phyloP scores from a whole-genome alignment of 2,888 invertebrate genomes.

The Caenorhabditis afra region DNA sequence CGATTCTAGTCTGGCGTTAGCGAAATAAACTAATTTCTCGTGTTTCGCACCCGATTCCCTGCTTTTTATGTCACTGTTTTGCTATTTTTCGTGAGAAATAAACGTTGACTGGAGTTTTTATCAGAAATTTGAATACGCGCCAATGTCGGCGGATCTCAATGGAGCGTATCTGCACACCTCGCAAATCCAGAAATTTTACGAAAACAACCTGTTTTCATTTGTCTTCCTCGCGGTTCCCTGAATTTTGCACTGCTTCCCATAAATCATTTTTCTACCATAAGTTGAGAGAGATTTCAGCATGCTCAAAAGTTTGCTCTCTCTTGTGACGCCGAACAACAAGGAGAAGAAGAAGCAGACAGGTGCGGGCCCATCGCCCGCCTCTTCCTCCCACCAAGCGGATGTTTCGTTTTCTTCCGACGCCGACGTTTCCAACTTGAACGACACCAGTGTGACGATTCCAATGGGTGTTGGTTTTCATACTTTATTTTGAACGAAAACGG shows the following conservation, averaged over 20 bases:
- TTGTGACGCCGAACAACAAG: slow-evolving; percentile 34
- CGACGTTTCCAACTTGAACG: slow-evolving; percentile 30
- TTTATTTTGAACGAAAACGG: background rate
- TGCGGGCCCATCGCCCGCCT: background rate
- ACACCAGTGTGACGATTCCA: slow-evolving; percentile 26
- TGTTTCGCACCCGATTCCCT: slow-evolving; percentile 12
- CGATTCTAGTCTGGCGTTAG: slow-evolving; percentile 46
- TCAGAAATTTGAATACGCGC: background rate
- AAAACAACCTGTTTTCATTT: background rate
- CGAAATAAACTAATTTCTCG: slow-evolving; percentile 43
- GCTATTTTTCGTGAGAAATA: slow-evolving; percentile 6
- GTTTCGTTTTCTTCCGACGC: slow-evolving; percentile 32
- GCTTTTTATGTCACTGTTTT: background rate
- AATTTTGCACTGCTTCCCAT: background rate
- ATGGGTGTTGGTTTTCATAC: slow-evolving; percentile 19
- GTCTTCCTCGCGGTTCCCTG: background rate
- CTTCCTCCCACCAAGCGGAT: slow-evolving; percentile 8
- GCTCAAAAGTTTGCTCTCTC: slow-evolving; percentile 50
- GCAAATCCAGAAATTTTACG: background rate
- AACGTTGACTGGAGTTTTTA: slow-evolving; percentile 32
- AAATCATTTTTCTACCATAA: no score
- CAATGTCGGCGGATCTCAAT: background rate
- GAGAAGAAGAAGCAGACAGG: slow-evolving; percentile 32
- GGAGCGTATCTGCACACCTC: slow-evolving; percentile 2
- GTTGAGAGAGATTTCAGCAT: slow-evolving; percentile 19